Percentiles rank a stretch among this genome's conserved stretches.
These are phyloP conservation scores for Urechis unicinctus DNA, from an alignment of 2,888 invertebrate species.

Conservation along the genomic window DNA sequence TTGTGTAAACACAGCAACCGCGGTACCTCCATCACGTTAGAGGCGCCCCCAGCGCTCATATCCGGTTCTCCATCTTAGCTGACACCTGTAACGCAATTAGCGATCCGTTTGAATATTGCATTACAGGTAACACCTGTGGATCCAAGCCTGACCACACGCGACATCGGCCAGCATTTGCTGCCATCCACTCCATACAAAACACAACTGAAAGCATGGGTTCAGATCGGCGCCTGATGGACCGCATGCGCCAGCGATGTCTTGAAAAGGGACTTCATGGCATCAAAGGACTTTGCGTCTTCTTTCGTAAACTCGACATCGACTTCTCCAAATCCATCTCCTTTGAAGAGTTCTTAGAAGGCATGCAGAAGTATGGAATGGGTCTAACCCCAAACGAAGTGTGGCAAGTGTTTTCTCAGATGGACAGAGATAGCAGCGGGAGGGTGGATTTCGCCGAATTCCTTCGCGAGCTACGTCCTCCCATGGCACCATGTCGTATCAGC, in stretches of 20 bases:
- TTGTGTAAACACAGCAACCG: too few relatives aligned
- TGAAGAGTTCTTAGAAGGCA: conserved; percentile 33
- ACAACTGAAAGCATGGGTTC: too few relatives aligned
- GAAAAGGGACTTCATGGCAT: conserved; percentile 8
- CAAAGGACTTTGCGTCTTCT: conserved; percentile 11
- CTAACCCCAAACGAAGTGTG: conserved; percentile 26
- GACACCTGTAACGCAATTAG: too few relatives aligned
- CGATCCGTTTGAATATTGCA: too few relatives aligned
- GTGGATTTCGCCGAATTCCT: conserved; percentile 42
- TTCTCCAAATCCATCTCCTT: conserved; percentile 27
- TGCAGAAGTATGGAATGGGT: conserved; percentile 21
- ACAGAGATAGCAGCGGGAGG: conserved; percentile 27
- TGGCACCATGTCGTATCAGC: conserved; percentile 25
- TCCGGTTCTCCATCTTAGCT: too few relatives aligned
- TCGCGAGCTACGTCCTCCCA: conserved; percentile 29
- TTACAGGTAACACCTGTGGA: too few relatives aligned
- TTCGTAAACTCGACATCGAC: conserved; percentile 17
- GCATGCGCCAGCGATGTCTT: conserved; percentile 8
- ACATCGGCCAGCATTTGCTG: too few relatives aligned
- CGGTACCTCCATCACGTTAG: too few relatives aligned
- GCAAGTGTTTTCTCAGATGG: conserved; percentile 30
- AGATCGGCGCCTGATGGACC: too few relatives aligned
- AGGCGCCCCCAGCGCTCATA: too few relatives aligned
- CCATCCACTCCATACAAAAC: too few relatives aligned
- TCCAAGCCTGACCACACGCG: too few relatives aligned